A percentile compares a stretch with the other conserved stretches of the same genome.
These are phyloP conservation scores for Gisinianus flammeolus DNA, from an alignment of 2,888 invertebrate genomes.

Conservation along the genomic window DNA sequence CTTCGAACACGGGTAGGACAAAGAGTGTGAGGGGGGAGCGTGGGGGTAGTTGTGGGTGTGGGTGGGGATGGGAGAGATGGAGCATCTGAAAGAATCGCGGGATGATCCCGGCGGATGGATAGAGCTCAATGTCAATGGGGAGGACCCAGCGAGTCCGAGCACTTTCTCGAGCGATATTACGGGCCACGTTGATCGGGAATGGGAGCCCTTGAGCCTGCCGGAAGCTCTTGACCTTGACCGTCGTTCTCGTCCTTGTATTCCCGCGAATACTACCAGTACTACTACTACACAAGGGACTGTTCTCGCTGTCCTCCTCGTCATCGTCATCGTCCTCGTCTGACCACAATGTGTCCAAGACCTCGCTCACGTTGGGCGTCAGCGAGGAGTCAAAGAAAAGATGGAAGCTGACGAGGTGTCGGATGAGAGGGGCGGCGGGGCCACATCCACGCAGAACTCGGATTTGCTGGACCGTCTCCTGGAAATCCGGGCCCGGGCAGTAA, in stretches of 20 bases:
- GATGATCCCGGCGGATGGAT: constrained; percentile 83
- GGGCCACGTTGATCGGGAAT: constrained; percentile 88
- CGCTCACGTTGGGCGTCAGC: constrained; percentile 82
- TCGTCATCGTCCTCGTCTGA: no score
- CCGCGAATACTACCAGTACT: neutral
- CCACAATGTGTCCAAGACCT: no score
- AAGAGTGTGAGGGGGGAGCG: constrained; percentile 67
- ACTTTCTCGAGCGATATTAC: constrained; percentile 84
- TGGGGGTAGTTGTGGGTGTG: no score
- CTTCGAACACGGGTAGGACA: constrained; percentile 88
- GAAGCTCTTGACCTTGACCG: constrained; percentile 67
- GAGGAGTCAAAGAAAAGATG: constrained; percentile 87
- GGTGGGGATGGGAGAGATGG: no score
- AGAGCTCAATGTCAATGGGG: constrained; percentile 88
- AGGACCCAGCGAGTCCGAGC: constrained; percentile 83
- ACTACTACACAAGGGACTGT: constrained; percentile 23
- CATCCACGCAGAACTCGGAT: constrained; percentile 84
- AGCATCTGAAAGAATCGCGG: constrained; percentile 85
- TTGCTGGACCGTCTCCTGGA: constrained; percentile 76
- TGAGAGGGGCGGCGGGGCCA: constrained; percentile 67
- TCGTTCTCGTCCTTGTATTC: constrained; percentile 62
- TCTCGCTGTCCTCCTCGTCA: no score
- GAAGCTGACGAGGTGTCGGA: constrained; percentile 82
- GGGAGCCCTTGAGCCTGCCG: constrained; percentile 80
- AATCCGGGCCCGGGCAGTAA: constrained; percentile 85